Evolutionary conservation across 2,113 vertebrate species (phyloP).

Genomic region (Periophthalmus modestus): DNA sequence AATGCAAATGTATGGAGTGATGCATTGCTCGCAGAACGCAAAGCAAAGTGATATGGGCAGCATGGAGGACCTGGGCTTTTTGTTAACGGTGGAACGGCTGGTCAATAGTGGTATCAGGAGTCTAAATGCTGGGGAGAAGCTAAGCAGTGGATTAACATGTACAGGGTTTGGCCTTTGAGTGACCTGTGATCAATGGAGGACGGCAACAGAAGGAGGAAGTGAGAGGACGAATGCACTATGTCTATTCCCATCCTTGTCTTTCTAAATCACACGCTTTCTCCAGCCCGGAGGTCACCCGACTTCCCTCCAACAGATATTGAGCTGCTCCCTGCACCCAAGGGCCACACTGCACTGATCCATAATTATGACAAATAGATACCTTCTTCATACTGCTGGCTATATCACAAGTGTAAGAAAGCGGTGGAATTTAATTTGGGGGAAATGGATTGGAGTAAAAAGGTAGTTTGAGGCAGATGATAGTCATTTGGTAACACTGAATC

Average conservation of each 20-base stretch:
- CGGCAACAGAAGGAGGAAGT: constrained; percentile 20
- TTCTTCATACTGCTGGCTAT: constrained; percentile 32
- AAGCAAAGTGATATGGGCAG: constrained; percentile 41
- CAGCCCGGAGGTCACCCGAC: constrained; percentile 26
- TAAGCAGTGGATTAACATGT: constrained; percentile 63
- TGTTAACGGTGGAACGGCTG: constrained; percentile 30
- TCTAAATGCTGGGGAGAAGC: constrained; percentile 44
- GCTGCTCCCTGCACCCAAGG: constrained; percentile 20
- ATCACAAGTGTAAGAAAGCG: constrained; percentile 37
- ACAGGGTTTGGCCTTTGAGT: constrained; percentile 46
- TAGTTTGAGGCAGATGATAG: constrained; percentile 31
- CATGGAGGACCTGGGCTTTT: constrained; percentile 34
- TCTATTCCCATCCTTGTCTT: constrained; percentile 44
- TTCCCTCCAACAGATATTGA: constrained; percentile 20
- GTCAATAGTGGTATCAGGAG: constrained; percentile 44
- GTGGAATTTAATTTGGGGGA: constrained; percentile 37
- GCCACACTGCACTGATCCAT: constrained; percentile 46
- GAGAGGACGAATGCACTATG: constrained; percentile 31
- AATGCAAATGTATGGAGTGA: constrained; percentile 73
- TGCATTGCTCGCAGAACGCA: constrained; percentile 40
- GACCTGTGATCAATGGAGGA: constrained; percentile 51
- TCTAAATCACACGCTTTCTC: constrained; percentile 52
- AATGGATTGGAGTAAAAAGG: constrained; percentile 40
- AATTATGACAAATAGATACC: constrained; percentile 64
- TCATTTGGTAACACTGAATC: constrained; percentile 26